Conservation (phyloP, 2,888 invertebrate species). For the Aphodius sticticus region DNA sequence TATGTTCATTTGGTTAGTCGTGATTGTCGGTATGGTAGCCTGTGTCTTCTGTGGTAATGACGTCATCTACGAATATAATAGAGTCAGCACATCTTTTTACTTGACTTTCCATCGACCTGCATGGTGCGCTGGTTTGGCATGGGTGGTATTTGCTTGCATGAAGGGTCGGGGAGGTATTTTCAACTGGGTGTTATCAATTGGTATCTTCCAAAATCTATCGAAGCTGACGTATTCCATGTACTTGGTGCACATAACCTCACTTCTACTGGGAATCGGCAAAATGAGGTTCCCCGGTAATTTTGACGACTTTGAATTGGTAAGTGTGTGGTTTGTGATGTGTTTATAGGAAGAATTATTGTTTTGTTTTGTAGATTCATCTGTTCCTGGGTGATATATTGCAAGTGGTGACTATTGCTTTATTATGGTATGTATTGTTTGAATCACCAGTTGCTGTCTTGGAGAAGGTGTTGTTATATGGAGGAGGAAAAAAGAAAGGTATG, state of each 20-base stretch:
- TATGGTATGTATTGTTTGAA: constrained; percentile 62
- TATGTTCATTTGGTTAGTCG: constrained; percentile 38
- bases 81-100: constrained; percentile 37
- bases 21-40: constrained; percentile 35
- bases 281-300: constrained; percentile 45
- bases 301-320: constrained; percentile 49
- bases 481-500: constrained; percentile 18
- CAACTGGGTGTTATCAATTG: constrained; percentile 63
- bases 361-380: constrained; percentile 53
- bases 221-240: constrained; percentile 66
- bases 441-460: constrained; percentile 61
- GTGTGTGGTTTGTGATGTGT: constrained; percentile 24
- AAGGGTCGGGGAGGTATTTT: constrained; percentile 52
- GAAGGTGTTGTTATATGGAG: constrained; percentile 48
- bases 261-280: constrained; percentile 43
- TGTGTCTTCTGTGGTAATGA: constrained; percentile 33
- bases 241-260: constrained; percentile 61
- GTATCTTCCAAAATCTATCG: constrained; percentile 63
- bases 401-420: constrained; percentile 55
- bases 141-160: constrained; percentile 44
- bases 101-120: constrained; percentile 38
- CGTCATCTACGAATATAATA: constrained; percentile 35
- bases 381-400: constrained; percentile 61
- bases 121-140: constrained; percentile 42
- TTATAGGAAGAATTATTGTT: constrained; percentile 15